phyloP scores from a whole-genome alignment of 2,797 vertebrate genomes.

The Neostethus bicornis region DNA sequence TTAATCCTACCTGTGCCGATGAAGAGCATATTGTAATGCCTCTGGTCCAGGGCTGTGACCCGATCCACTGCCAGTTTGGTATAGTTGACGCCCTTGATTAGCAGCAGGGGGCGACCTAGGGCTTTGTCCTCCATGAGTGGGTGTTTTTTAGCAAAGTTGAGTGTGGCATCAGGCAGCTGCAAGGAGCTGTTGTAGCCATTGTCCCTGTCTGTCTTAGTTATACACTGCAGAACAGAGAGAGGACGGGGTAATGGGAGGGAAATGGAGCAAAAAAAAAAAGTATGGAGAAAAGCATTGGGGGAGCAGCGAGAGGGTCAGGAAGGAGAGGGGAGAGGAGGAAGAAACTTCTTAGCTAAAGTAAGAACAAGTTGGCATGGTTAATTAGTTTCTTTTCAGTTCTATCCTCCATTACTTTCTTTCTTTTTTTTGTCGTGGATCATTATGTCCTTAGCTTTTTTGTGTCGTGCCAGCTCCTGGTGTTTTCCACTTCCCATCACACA shows the following conservation, averaged over 20 bases:
- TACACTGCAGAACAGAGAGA: conserved; percentile 82
- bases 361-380: conserved; percentile 54
- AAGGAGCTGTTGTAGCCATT: conserved; percentile 89
- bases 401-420: conserved; percentile 35
- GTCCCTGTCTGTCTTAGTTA: conserved; percentile 88
- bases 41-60: conserved; percentile 82
- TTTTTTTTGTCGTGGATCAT: conserved; percentile 52
- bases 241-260: conserved; percentile 15
- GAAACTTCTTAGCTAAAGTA: conserved; percentile 58
- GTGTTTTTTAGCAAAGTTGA: conserved; percentile 98
- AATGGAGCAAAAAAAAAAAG: conserved; percentile 20
- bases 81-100: conserved; percentile 92
- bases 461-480: conserved; percentile 40
- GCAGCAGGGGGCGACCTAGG: conserved; percentile 87
- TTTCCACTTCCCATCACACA: conserved; percentile 15
- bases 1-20: conserved; percentile 88
- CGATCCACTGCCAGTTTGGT: conserved; percentile 90
- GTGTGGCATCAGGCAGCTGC: conserved; percentile 92
- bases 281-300: conserved; percentile 11
- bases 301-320: conserved; percentile 19
- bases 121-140: conserved; percentile 91
- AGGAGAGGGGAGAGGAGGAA: conserved; percentile 38
- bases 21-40: conserved; percentile 89
- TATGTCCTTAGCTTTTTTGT: conserved; percentile 45
- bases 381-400: conserved; percentile 36